Conservation (phyloP, 2,113 vertebrate genomes). For the Cyprinodon brontotheroides region DNA sequence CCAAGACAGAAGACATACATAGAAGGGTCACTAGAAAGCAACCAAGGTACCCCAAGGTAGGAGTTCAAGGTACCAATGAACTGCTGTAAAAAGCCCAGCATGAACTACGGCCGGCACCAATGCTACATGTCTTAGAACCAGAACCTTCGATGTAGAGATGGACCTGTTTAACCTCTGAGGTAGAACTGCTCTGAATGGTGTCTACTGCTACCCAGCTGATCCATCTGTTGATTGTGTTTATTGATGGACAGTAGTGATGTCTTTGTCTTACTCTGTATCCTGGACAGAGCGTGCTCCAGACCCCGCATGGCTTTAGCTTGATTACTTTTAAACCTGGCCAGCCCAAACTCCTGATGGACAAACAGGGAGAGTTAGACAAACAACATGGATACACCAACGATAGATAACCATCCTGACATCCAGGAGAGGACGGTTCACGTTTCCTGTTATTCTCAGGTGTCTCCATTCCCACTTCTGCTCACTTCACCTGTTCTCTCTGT, state of each 20-base stretch:
- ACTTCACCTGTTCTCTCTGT: not conserved
- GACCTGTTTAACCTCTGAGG: not conserved
- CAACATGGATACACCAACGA: not conserved
- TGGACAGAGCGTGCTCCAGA: slow-evolving; percentile 65
- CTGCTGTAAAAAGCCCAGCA: not conserved
- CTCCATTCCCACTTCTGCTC: too few relatives aligned
- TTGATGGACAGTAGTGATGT: not conserved
- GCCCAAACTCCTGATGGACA: slow-evolving; percentile 69
- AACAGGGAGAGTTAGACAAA: too few relatives aligned
- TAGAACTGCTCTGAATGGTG: not conserved
- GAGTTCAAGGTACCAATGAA: not conserved
- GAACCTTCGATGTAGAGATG: not conserved
- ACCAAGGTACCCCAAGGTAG: too few relatives aligned
- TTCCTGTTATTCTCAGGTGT: not conserved
- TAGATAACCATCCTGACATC: not conserved
- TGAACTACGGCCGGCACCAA: not conserved
- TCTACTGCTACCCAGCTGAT: not conserved
- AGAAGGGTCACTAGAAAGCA: not conserved
- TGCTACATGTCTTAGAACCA: not conserved
- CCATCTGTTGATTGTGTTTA: not conserved
- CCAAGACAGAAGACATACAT: too few relatives aligned
- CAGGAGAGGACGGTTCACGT: not conserved
- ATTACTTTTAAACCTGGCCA: slow-evolving; percentile 74
- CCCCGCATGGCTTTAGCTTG: slow-evolving; percentile 74
- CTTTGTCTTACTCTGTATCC: slow-evolving; percentile 60